Percentiles rank a stretch among this genome's conserved stretches.
Evolutionary conservation across 2,888 invertebrate genomes (phyloP).

Genomic region (Tenthredo notha): DNA sequence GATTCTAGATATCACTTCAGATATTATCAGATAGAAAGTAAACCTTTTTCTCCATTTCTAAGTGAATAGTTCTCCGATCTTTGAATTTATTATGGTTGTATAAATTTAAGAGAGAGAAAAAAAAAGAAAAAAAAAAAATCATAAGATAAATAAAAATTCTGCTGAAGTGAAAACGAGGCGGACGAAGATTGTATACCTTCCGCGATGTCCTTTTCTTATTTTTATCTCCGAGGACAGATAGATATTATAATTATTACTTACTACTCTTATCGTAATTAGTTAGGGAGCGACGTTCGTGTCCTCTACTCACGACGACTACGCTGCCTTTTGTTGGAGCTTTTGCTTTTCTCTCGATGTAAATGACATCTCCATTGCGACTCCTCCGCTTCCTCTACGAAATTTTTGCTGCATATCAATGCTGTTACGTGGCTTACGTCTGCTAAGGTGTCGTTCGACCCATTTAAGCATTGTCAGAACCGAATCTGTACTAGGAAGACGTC

Average conservation of each 20-base stretch:
- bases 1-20: neutral
- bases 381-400: conserved; percentile 81
- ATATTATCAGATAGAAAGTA: too few species aligned
- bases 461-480: conserved; percentile 93
- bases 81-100: too few species aligned
- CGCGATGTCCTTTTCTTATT: neutral
- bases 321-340: conserved; percentile 55
- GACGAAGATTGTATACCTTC: neutral
- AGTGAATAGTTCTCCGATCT: too few species aligned
- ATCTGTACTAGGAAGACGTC: conserved; percentile 92
- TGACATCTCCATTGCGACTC: conserved; percentile 89
- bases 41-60: too few species aligned
- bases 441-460: conserved; percentile 93
- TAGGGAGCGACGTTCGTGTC: conserved; percentile 4
- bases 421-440: conserved; percentile 85
- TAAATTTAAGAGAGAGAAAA: neutral
- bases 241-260: conserved; percentile 31
- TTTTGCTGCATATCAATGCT: conserved; percentile 71
- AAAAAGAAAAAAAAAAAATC: neutral
- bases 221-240: conserved; percentile 5
- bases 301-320: conserved; percentile 50
- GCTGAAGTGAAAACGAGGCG: neutral
- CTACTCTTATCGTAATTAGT: conserved; percentile 39
- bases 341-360: conserved; percentile 78
- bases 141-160: neutral